A percentile compares a stretch with the other conserved stretches of the same genome.
phyloP scores from a whole-genome alignment of 1,140 invertebrate genomes.

The Melipona quadrifasciata region DNA sequence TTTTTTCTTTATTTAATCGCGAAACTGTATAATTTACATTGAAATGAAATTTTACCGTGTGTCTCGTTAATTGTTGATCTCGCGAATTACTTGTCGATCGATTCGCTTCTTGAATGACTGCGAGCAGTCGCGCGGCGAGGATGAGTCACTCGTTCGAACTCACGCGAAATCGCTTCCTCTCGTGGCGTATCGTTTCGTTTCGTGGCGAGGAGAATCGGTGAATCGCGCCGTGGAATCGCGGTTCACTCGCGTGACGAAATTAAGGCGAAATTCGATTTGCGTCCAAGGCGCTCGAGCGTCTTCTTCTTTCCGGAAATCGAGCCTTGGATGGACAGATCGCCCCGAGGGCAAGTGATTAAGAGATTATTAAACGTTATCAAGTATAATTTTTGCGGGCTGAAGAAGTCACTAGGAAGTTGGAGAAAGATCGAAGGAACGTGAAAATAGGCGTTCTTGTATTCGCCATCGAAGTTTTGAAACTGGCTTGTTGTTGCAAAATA shows the following conservation, averaged over 20 bases:
- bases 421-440: not conserved
- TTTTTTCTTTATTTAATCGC: not conserved
- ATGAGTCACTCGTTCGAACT: conserved; percentile 11
- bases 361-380: not conserved
- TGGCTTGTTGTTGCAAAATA: too few species aligned
- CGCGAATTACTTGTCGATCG: not conserved
- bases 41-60: too few species aligned
- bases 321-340: not conserved
- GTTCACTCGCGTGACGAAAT: not conserved
- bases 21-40: too few species aligned
- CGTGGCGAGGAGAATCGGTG: not conserved
- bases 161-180: conserved; percentile 21
- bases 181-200: not conserved
- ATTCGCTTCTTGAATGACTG: not conserved
- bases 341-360: not conserved
- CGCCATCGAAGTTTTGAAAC: not conserved
- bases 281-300: not conserved
- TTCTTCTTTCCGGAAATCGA: not conserved
- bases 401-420: not conserved
- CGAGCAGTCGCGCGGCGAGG: not conserved
- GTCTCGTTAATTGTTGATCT: not conserved
- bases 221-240: not conserved
- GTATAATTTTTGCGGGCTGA: not conserved
- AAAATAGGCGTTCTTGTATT: not conserved
- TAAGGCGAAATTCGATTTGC: not conserved